phyloP scores from a whole-genome alignment of 2,888 invertebrate genomes.

The Tortricodes alternella region DNA sequence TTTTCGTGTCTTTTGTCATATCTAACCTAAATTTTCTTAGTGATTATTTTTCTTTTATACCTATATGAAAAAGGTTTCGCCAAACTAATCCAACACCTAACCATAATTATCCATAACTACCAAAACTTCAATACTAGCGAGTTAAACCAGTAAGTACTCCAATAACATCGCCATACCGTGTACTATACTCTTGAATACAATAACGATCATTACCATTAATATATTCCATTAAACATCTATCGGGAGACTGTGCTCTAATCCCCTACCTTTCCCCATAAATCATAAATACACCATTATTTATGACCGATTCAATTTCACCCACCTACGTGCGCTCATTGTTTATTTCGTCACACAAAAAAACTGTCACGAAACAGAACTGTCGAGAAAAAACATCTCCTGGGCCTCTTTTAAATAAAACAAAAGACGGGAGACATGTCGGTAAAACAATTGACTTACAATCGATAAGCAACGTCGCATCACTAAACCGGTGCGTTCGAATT shows the following conservation, averaged over 20 bases:
- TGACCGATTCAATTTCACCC: slow-evolving; percentile 77
- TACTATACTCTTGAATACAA: slow-evolving; percentile 14
- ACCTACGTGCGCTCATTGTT: slow-evolving; percentile 66
- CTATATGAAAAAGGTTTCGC: too few relatives aligned
- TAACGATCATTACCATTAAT: slow-evolving; percentile 25
- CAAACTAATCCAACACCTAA: too few relatives aligned
- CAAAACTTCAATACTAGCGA: background rate
- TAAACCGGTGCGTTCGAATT: slow-evolving; percentile 41
- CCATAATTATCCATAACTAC: too few relatives aligned
- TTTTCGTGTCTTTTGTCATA: too few relatives aligned
- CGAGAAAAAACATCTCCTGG: slow-evolving; percentile 63
- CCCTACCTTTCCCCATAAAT: slow-evolving; percentile 57
- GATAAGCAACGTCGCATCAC: slow-evolving; percentile 51
- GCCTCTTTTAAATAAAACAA: slow-evolving; percentile 80
- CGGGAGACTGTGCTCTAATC: slow-evolving; percentile 32
- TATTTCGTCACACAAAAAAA: slow-evolving; percentile 60
- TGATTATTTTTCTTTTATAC: too few relatives aligned
- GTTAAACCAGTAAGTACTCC: background rate
- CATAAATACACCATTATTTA: slow-evolving; percentile 78
- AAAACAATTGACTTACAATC: slow-evolving; percentile 73
- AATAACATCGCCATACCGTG: slow-evolving; percentile 5
- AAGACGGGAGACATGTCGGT: slow-evolving; percentile 79
- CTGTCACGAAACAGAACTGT: slow-evolving; percentile 49
- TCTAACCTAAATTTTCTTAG: too few relatives aligned
- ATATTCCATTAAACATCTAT: slow-evolving; percentile 32